phyloP scores from a whole-genome alignment of 2,797 vertebrate genomes.

The Geotrypetes seraphini region DNA sequence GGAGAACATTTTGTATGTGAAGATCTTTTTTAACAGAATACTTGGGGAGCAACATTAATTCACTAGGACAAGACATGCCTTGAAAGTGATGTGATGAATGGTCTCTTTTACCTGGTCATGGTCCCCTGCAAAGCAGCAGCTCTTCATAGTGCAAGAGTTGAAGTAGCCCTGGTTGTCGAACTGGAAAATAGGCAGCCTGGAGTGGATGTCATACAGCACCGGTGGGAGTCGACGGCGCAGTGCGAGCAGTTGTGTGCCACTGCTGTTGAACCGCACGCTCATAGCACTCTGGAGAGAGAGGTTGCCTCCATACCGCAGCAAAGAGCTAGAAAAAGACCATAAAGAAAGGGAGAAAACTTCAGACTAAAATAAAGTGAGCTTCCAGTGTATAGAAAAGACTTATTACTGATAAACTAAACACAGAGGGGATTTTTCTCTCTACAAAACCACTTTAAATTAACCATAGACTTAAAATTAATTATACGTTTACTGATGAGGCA shows the following conservation, averaged over 20 bases:
- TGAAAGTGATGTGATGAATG: not conserved
- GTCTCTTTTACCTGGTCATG: slow-evolving; percentile 79
- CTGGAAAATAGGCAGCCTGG: slow-evolving; percentile 91
- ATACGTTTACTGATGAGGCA: too few species aligned
- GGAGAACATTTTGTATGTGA: too few species aligned
- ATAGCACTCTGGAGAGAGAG: slow-evolving; percentile 94
- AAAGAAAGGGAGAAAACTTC: not conserved
- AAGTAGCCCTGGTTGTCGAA: slow-evolving; percentile 98
- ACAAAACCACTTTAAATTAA: too few species aligned
- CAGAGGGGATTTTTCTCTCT: too few species aligned
- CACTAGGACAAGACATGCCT: too few species aligned
- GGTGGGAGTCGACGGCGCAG: slow-evolving; percentile 87
- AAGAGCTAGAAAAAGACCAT: slow-evolving; percentile 70
- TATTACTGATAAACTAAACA: too few species aligned
- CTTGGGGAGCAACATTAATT: too few species aligned
- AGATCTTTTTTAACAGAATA: too few species aligned
- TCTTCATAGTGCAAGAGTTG: slow-evolving; percentile 98
- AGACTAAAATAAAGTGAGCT: too few species aligned
- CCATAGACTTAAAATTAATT: too few species aligned
- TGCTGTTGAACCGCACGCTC: slow-evolving; percentile 96
- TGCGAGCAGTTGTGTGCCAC: slow-evolving; percentile 86
- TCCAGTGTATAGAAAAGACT: too few species aligned
- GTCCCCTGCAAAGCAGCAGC: slow-evolving; percentile 97
- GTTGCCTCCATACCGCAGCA: slow-evolving; percentile 90
- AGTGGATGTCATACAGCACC: slow-evolving; percentile 93